Base-by-base conservation (phyloP, 2,113 vertebrate species). In the Mirza zaza region DNA sequence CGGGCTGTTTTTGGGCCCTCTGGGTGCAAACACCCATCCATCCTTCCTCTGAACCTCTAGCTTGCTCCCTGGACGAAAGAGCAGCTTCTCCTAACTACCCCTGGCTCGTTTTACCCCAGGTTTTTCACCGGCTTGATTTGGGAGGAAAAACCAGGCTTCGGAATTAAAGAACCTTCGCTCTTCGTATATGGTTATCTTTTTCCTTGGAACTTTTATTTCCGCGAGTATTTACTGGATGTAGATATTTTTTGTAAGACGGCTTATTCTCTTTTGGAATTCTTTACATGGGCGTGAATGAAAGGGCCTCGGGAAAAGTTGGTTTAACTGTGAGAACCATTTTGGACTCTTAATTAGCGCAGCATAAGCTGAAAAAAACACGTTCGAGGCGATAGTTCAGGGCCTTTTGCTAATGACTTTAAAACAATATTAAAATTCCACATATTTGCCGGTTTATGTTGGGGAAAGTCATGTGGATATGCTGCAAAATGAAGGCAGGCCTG, bases 261-360 rank as follows among this genome's bases (percentile, higher is more conserved):
- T 23, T 23, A 3, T 21, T 92, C 29, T 25, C 59, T 61, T 52
- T 52, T 81, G 96, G 71, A 80, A 73, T 94, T 80, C 83, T 83
- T 48, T 10, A 11, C 61, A 10, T 55, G 63, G 68, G 17, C 52
- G 76, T 13, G 7, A 6, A 27, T 67, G 21, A 20, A 48, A 27
- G 61, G 68, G 29, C 34, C 76, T 34, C 65, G 17, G 90, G 73
- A 42, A 92, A 95, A 94, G 95, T 97, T 97, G 91, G 8, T 89
- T 79, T 23, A 67, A 57, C 81, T 36, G 27, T 67, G 63, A 18
- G 90, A 81, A 76, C 82, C 73, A 17, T 61, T 91, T 27, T 34
- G 68, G 50, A 61, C 14, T 39, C 68, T 42, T 36, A 3, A 29
- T 73, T 39, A 76, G 55, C 63, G 68, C 75, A 21, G 36, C 79